Evolutionary conservation across 2,888 invertebrate species (phyloP).

Genomic region (Automeris io): DNA sequence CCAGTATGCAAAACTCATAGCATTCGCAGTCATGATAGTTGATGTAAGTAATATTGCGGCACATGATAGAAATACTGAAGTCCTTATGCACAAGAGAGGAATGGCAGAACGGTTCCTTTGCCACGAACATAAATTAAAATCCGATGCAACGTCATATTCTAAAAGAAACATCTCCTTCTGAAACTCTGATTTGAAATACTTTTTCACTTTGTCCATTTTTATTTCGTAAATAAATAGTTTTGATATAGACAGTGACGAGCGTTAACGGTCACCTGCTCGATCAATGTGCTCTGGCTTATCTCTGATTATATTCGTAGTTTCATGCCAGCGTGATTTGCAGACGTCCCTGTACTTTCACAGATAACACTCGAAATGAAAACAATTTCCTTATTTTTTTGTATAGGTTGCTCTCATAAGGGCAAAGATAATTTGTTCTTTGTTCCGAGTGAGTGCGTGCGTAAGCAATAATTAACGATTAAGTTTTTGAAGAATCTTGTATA

Average conservation of each 20-base stretch:
- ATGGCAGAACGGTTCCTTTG: conserved; percentile 41
- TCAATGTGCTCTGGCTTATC: conserved; percentile 21
- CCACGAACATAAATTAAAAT: conserved; percentile 48
- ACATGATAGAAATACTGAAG: conserved; percentile 42
- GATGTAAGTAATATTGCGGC: conserved; percentile 41
- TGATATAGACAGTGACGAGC: conserved; percentile 1
- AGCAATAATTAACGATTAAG: too few species aligned
- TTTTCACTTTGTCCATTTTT: conserved; percentile 43
- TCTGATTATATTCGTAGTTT: conserved; percentile 23
- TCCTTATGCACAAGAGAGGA: conserved; percentile 40
- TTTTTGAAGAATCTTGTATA: too few species aligned
- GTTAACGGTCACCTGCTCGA: conserved; percentile 20
- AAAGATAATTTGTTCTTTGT: neutral
- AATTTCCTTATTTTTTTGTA: conserved; percentile 17
- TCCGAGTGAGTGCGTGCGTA: too few species aligned
- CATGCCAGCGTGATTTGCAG: conserved; percentile 11
- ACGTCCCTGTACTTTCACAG: conserved; percentile 21
- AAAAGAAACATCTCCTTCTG: conserved; percentile 32
- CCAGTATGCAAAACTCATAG: conserved; percentile 31
- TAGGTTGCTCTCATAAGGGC: neutral
- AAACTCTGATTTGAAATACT: conserved; percentile 47
- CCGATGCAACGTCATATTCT: conserved; percentile 38
- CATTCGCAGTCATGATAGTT: conserved; percentile 23
- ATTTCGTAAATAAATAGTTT: neutral
- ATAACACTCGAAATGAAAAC: conserved; percentile 21